Base-by-base conservation (phyloP, 2,113 vertebrate species). In the Atherinomorus stipes region DNA sequence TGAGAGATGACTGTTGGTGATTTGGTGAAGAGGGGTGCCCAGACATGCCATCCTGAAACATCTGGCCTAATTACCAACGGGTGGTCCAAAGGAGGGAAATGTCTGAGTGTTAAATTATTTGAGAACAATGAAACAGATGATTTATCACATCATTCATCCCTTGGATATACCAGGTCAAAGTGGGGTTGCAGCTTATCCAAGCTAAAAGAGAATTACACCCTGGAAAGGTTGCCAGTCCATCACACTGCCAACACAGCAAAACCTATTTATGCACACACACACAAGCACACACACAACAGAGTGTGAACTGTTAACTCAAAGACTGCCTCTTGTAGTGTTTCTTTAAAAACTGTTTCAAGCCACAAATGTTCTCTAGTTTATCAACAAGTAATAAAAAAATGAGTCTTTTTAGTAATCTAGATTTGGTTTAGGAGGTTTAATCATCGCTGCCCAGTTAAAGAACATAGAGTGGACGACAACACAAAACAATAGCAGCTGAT, bases 71-170 rank as follows among this genome's bases (percentile, higher is more conserved):
- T 80, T 25, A 57, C 51, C 40, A 23, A 44, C 12, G 21, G 19
- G 56, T 57, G 58, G 59, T 37, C 16, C 44, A 8, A 23, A 77
- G 50, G 15, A 53, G 22, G 25, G 42, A 34, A 64, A 53, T 71
- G 26, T 37, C 21, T 38, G 34, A 42, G 56, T 57, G 37, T 34
- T 59, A 66, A 58, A 76, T 65, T 16, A 49, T 69, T 38, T 37
- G 31, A 61, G 3, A 22, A 23, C 16, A 69, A 7, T 70, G 28
- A 60, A 69, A 56, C 3, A 7, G 3, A 16, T 38, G 18, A 40
- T 12, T 31, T 40, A 13, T 40, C 11, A 42, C 40, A 42, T 42
- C 40, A 34, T 34, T 34, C 40, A 15, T 42, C 13, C 13, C 12
- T 42, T 42, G 16, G 40, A 13, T 42, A 42, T 15, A 42, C 5